These are phyloP conservation scores for Cecropterus lyciades DNA, from an alignment of 1,140 invertebrate species.

Conservation along the genomic window DNA sequence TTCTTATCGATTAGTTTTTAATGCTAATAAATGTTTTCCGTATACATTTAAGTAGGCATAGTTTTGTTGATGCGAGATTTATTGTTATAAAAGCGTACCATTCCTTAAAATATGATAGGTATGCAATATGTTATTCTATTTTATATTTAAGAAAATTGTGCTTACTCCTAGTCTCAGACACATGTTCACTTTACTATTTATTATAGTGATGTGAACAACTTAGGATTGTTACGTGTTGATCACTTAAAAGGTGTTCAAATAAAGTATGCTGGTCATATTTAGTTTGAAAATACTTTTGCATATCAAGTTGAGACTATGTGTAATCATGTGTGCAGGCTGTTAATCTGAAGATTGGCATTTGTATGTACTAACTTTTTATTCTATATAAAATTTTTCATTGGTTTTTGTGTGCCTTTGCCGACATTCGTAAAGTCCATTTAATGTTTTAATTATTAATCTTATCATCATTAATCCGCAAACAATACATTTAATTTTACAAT, in stretches of 20 bases:
- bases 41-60: too few species aligned
- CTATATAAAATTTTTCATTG: constrained; percentile 64
- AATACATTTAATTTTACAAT: constrained; percentile 53
- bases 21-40: too few species aligned
- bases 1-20: too few species aligned
- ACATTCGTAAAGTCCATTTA: constrained; percentile 13
- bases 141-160: too few species aligned
- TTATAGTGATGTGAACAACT: constrained; percentile 46
- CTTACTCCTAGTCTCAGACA: constrained; percentile 4
- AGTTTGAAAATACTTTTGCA: constrained; percentile 22
- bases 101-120: too few species aligned
- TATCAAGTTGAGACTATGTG: constrained; percentile 9
- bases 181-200: constrained; percentile 57
- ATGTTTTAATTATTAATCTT: constrained; percentile 45
- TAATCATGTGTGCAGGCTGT: not conserved
- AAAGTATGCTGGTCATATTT: constrained; percentile 59
- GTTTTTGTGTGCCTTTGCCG: constrained; percentile 42
- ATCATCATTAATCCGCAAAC: constrained; percentile 41
- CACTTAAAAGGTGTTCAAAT: constrained; percentile 39
- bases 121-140: too few species aligned
- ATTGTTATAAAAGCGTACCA: too few species aligned
- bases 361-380: too few species aligned
- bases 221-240: constrained; percentile 31
- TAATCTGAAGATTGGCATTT: too few species aligned
- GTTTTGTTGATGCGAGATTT: too few species aligned